Evolutionary conservation across 2,888 invertebrate species (phyloP).

Genomic region (Sinopyrophorus schimmeli): DNA sequence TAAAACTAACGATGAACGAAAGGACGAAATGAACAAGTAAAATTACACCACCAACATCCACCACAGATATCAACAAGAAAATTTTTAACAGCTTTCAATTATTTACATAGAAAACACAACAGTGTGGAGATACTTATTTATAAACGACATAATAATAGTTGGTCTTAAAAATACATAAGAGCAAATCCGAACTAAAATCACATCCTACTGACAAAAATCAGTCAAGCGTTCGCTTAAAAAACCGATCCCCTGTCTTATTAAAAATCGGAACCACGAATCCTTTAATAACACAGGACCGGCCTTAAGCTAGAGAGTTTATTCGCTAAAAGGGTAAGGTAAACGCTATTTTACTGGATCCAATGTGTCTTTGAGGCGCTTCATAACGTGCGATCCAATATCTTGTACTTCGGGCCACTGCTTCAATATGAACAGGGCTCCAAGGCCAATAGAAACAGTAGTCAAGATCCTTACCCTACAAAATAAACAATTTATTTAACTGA

Average conservation of each 20-base stretch:
- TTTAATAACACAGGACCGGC: slow-evolving; percentile 13
- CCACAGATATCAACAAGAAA: slow-evolving; percentile 22
- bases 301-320: slow-evolving; percentile 40
- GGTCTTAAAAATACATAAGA: slow-evolving; percentile 16
- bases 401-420: slow-evolving; percentile 89
- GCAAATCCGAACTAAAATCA: slow-evolving; percentile 37
- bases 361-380: slow-evolving; percentile 78
- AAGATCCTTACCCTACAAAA: slow-evolving; percentile 80
- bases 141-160: slow-evolving; percentile 7
- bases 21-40: slow-evolving; percentile 4
- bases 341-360: slow-evolving; percentile 62
- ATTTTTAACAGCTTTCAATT: slow-evolving; percentile 22
- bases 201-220: slow-evolving; percentile 40
- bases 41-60: slow-evolving; percentile 11
- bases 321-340: slow-evolving; percentile 39
- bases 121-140: not conserved
- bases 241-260: slow-evolving; percentile 11
- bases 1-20: slow-evolving; percentile 8
- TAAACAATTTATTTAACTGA: not conserved
- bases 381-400: slow-evolving; percentile 78
- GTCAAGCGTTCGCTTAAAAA: slow-evolving; percentile 25
- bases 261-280: slow-evolving; percentile 1
- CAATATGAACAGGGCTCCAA: slow-evolving; percentile 80
- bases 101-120: slow-evolving; percentile 15
- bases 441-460: slow-evolving; percentile 79